A percentile compares a stretch with the other conserved stretches of the same genome.
These are phyloP conservation scores for Scolopax rusticola DNA, from an alignment of 2,797 vertebrate genomes.

Conservation along the genomic window DNA sequence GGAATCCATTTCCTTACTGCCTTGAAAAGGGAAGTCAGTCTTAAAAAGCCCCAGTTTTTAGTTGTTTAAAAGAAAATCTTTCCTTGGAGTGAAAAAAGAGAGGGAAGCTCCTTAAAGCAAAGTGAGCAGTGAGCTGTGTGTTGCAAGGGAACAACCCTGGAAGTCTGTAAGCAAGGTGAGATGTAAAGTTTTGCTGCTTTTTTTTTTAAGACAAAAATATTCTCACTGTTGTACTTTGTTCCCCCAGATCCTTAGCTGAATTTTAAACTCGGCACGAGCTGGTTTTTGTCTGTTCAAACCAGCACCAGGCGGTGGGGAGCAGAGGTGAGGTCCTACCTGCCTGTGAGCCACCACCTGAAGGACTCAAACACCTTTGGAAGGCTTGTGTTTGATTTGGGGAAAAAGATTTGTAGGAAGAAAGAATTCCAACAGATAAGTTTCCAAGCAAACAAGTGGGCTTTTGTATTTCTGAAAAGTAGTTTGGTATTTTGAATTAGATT, in stretches of 20 bases:
- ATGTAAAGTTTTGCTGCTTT: not conserved
- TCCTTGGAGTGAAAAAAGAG: slow-evolving; percentile 40
- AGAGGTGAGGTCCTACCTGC: not conserved
- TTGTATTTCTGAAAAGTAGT: not conserved
- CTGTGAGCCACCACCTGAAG: not conserved
- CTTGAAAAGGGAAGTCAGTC: slow-evolving; percentile 72
- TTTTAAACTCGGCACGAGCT: slow-evolving; percentile 40
- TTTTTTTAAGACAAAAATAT: not conserved
- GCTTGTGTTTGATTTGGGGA: not conserved
- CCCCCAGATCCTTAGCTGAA: not conserved
- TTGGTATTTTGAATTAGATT: not conserved
- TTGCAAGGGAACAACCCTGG: slow-evolving; percentile 29
- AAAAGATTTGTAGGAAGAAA: accelerated
- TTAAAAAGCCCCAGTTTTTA: slow-evolving; percentile 63
- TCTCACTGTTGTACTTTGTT: slow-evolving; percentile 36
- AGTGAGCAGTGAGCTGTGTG: slow-evolving; percentile 60
- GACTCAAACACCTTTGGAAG: not conserved
- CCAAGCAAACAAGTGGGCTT: not conserved
- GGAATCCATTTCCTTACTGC: slow-evolving; percentile 77
- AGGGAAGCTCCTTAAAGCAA: slow-evolving; percentile 41
- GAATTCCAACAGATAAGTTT: not conserved
- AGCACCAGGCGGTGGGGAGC: accelerated
- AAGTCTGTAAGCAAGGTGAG: not conserved
- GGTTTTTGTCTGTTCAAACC: not conserved
- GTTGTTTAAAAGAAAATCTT: slow-evolving; percentile 75